Conservation (phyloP, 2,888 invertebrate genomes). For the Amphipyra berbera region DNA sequence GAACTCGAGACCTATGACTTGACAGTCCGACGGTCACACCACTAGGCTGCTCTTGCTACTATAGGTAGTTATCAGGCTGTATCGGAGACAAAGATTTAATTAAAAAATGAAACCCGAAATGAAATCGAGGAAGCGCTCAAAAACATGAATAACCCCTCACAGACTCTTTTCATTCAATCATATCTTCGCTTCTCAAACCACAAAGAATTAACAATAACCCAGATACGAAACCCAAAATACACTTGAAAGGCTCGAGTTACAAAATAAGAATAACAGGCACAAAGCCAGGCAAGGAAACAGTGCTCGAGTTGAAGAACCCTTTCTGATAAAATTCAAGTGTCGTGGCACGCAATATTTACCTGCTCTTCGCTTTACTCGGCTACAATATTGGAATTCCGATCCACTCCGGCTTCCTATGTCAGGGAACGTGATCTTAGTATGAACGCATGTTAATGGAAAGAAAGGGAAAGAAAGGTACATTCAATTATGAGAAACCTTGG, state of each 20-base stretch:
- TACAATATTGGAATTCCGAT: slow-evolving; percentile 55
- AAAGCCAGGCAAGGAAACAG: slow-evolving; percentile 34
- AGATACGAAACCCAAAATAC: slow-evolving; percentile 24
- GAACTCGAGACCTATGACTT: no score
- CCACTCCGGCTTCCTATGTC: slow-evolving; percentile 18
- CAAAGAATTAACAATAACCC: slow-evolving; percentile 49
- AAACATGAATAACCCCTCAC: not conserved
- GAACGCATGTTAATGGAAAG: slow-evolving; percentile 3
- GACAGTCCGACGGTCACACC: no score
- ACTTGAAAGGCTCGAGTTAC: slow-evolving; percentile 30
- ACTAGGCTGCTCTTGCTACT: no score
- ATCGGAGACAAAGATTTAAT: not conserved
- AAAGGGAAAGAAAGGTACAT: not conserved
- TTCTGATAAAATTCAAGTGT: slow-evolving; percentile 42
- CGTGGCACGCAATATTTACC: slow-evolving; percentile 53
- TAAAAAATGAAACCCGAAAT: not conserved
- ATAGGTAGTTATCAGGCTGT: no score
- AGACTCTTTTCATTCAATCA: not conserved
- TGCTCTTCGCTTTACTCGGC: slow-evolving; percentile 34
- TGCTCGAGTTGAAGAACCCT: slow-evolving; percentile 47
- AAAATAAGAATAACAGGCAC: slow-evolving; percentile 45
- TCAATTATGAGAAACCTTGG: not conserved
- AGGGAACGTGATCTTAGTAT: slow-evolving; percentile 32
- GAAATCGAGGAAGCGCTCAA: not conserved
- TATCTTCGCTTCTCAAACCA: slow-evolving; percentile 18